Evolutionary conservation across 2,888 invertebrate species (phyloP), one percentile per base, ranked within the genome.

Genomic region (Caenorhabditis macrosperma): DNA sequence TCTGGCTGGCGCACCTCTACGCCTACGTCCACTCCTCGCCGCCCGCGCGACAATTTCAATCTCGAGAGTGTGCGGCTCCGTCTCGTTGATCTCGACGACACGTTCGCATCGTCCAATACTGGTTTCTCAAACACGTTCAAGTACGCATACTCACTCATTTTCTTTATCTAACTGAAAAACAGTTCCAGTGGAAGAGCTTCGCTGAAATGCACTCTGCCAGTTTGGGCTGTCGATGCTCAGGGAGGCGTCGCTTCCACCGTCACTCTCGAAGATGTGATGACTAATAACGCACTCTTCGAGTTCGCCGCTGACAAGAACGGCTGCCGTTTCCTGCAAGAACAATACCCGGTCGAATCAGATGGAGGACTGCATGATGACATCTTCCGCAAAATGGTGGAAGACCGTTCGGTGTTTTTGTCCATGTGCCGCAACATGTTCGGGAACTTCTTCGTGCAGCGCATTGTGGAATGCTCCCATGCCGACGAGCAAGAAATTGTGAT

Each of bases 371-470:
- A 75, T 17, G 74, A 79, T 22, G 63, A 75, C 12, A 68, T 79
- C 30, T 79, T 79, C 61, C 48, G 67, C 4, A 69, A 74, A 48
- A 71, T 84, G 35, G 82, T 84, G 17, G 78, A 77, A 35, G 66
- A 78, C 24, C 66, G 63, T 12, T 35, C 26, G 1, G 17, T 55
- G 7, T 82, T 82, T 63, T 48, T 74, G 28, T 64, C 72, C 33
- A 80, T 87, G 68, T 85, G 83, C 59, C 69, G 77, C 22, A 84
- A 87, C 60, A 85, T 87, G 60, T 87, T 87, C 60, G 87, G 83
- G 7, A 87, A 87, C 78, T 87, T 87, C 66, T 84, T 85, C 63
- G 68, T 86, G 7, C 86, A 87, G 75, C 72, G 80, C n/a, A 78
- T 87, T 59, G 80, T 87, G 17, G 81, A 84, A 33, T 76, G 66